Evolutionary conservation across 2,797 vertebrate genomes (phyloP).

Genomic region (Dryobates pubescens): DNA sequence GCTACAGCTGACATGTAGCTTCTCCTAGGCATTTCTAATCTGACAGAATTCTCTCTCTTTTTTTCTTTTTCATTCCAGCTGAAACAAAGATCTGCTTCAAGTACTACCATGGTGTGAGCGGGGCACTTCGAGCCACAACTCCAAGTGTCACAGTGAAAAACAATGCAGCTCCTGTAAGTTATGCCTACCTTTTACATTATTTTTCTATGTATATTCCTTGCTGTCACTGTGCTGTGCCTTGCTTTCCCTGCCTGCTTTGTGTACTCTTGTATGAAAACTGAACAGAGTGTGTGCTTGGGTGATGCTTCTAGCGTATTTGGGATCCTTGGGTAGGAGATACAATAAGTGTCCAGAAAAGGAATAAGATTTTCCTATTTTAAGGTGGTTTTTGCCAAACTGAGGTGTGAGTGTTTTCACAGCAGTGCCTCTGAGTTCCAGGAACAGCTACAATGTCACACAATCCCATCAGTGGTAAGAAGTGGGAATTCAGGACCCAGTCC

Average conservation of each 20-base stretch:
- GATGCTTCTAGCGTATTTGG: not conserved
- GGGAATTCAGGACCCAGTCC: not conserved
- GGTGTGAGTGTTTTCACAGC: not conserved
- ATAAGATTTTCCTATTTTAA: not conserved
- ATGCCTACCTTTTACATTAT: not conserved
- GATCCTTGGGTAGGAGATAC: not conserved
- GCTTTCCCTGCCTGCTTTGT: not conserved
- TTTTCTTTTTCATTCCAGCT: slow-evolving; percentile 78
- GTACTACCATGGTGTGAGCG: slow-evolving; percentile 95
- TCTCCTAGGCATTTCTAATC: not conserved
- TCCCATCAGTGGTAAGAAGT: not conserved
- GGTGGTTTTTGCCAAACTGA: not conserved
- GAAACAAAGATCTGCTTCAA: slow-evolving; percentile 99
- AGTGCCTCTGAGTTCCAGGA: not conserved
- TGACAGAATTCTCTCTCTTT: slow-evolving; percentile 42
- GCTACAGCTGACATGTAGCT: not conserved
- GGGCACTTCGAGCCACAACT: slow-evolving; percentile 92
- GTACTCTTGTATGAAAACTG: not conserved
- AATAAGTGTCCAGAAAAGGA: not conserved
- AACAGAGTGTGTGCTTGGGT: not conserved
- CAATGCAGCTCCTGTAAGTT: slow-evolving; percentile 86
- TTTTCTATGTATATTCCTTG: not conserved
- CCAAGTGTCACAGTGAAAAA: slow-evolving; percentile 93
- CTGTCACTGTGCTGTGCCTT: not conserved
- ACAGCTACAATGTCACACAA: not conserved